Conservation (phyloP, 1,140 invertebrate genomes). For the Proales similis region DNA sequence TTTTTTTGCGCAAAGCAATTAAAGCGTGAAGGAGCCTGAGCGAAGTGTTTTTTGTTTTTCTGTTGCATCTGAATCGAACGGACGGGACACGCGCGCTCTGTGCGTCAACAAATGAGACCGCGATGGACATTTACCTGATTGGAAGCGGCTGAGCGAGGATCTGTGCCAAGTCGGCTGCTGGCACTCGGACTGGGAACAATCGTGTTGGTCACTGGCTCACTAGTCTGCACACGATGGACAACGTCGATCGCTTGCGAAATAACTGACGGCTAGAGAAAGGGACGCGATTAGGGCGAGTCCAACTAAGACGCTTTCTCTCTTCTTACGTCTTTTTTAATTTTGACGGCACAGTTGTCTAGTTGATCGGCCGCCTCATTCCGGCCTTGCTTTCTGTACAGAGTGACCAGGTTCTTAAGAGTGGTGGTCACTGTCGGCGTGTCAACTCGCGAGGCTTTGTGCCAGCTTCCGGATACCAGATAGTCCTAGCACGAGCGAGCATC, state of each 20-base stretch:
- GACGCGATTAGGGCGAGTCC: no score
- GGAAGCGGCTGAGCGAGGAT: no score
- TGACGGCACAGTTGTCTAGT: conserved; percentile 35
- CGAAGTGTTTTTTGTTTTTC: no score
- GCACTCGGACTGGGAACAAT: neutral
- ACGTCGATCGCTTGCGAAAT: conserved; percentile 37
- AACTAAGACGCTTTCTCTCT: no score
- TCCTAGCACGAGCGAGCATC: no score
- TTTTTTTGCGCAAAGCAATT: no score
- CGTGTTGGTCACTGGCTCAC: conserved; percentile 3
- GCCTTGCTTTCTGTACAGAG: conserved; percentile 31
- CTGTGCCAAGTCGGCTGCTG: neutral
- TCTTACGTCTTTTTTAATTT: conserved; percentile 33
- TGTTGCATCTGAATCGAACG: no score
- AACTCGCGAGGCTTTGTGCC: conserved; percentile 33
- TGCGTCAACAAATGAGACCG: no score
- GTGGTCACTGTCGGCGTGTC: conserved; percentile 36
- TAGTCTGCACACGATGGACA: conserved; percentile 33
- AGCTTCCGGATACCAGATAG: conserved; percentile 17
- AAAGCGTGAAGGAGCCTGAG: no score
- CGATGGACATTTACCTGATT: no score
- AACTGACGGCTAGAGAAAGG: conserved; percentile 11
- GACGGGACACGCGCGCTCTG: no score
- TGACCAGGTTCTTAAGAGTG: conserved; percentile 20
- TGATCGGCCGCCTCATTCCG: conserved; percentile 32